phyloP scores from a whole-genome alignment of 1,140 invertebrate genomes.

The Colletes latitarsis region DNA sequence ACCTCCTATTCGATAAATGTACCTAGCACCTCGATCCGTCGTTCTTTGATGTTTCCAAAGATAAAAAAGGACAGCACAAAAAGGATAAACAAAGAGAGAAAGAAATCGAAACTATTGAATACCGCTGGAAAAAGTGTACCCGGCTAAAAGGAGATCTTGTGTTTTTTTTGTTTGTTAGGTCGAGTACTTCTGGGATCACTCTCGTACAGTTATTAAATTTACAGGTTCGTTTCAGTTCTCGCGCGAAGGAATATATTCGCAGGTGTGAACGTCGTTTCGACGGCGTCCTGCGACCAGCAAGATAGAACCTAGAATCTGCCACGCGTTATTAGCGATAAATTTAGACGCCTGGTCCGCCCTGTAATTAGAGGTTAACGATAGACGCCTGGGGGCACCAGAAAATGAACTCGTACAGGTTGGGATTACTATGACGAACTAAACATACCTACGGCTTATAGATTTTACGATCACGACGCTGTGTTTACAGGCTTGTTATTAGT shows the following conservation, averaged over 20 bases:
- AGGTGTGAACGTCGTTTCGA: constrained; percentile 11
- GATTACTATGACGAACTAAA: constrained; percentile 38
- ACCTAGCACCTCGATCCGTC: too few relatives aligned
- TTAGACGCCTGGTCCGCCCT: constrained; percentile 56
- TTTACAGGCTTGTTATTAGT: constrained; percentile 55
- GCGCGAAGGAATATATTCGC: constrained; percentile 26
- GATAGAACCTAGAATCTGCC: constrained; percentile 27
- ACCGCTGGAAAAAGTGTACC: too few relatives aligned
- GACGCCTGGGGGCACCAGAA: constrained; percentile 52
- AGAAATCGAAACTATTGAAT: too few relatives aligned
- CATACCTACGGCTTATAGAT: constrained; percentile 22
- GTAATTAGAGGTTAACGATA: constrained; percentile 69
- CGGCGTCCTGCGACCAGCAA: constrained; percentile 30
- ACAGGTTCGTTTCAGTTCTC: too few relatives aligned
- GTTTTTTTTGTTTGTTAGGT: too few relatives aligned
- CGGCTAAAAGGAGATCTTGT: too few relatives aligned
- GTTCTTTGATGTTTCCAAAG: too few relatives aligned
- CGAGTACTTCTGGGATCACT: too few relatives aligned
- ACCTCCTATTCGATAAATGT: too few relatives aligned
- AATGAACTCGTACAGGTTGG: constrained; percentile 62
- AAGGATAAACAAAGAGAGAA: too few relatives aligned
- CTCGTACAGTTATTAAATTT: too few relatives aligned
- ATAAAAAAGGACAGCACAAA: too few relatives aligned
- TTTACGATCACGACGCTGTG: constrained; percentile 24
- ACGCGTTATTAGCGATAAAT: constrained; percentile 68